Evolutionary conservation across 2,113 vertebrate genomes (phyloP).

Genomic region (Xyliphius kryptos): DNA sequence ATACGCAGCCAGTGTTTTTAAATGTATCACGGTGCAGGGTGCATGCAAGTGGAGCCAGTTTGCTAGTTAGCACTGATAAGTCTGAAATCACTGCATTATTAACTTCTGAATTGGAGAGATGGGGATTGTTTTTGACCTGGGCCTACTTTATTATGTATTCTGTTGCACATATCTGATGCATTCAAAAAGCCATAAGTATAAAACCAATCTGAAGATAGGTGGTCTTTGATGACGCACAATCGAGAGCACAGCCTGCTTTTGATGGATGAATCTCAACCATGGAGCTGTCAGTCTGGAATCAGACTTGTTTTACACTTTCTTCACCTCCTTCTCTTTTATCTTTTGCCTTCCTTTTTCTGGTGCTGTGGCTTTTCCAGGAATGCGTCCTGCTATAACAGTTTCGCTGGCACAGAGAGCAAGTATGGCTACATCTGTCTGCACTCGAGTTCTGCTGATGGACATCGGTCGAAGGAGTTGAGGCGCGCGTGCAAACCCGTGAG

Average conservation of each 20-base stretch:
- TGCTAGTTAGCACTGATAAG: slow-evolving; percentile 1
- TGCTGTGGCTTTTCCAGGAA: slow-evolving; percentile 54
- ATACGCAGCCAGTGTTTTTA: slow-evolving; percentile 6
- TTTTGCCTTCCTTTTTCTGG: slow-evolving; percentile 36
- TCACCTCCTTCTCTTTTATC: slow-evolving; percentile 20
- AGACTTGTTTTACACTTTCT: slow-evolving; percentile 25
- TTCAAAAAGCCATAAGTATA: not conserved
- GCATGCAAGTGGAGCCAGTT: slow-evolving; percentile 14
- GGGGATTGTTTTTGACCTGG: not conserved
- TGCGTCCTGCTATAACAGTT: slow-evolving; percentile 53
- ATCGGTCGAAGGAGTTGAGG: not conserved
- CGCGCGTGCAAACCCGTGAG: not conserved
- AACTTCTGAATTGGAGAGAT: slow-evolving; percentile 5
- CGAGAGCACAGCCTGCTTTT: slow-evolving; percentile 6
- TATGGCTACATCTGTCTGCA: slow-evolving; percentile 32
- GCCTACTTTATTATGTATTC: too few relatives aligned
- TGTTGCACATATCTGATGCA: not conserved
- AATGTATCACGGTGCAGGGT: not conserved
- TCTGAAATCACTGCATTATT: slow-evolving; percentile 20
- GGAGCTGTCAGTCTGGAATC: slow-evolving; percentile 2
- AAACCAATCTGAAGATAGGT: slow-evolving; percentile 9
- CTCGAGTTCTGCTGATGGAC: slow-evolving; percentile 20
- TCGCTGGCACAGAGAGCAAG: slow-evolving; percentile 19
- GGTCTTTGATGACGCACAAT: slow-evolving; percentile 22
- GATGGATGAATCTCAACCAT: slow-evolving; percentile 18